phyloP scores from a whole-genome alignment of 2,888 invertebrate genomes.

The Drosophila sordidula region DNA sequence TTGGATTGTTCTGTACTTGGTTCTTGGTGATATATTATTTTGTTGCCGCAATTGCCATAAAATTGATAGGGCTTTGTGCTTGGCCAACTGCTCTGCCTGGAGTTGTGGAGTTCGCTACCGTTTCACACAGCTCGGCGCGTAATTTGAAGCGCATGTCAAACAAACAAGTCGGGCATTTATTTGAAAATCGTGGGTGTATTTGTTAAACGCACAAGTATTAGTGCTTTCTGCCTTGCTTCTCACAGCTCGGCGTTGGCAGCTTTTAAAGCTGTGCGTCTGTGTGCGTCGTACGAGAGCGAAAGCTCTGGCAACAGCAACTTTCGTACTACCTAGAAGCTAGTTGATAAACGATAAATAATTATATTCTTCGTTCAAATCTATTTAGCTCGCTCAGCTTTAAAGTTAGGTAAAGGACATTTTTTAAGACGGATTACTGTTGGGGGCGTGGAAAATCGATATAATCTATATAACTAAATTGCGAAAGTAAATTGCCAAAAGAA shows the following conservation, averaged over 20 bases:
- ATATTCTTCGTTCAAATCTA: too few relatives aligned
- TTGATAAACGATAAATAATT: not conserved
- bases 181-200: not conserved
- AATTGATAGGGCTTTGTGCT: constrained; percentile 8
- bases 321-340: not conserved
- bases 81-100: not conserved
- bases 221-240: not conserved
- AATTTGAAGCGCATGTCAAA: not conserved
- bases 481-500: too few relatives aligned
- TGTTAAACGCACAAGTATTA: not conserved
- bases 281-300: not conserved
- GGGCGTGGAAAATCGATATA: too few relatives aligned
- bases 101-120: not conserved
- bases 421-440: too few relatives aligned
- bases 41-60: constrained; percentile 26
- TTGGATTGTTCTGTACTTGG: constrained; percentile 47
- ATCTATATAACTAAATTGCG: too few relatives aligned
- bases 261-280: not conserved
- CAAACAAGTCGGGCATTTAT: not conserved
- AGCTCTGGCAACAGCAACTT: not conserved
- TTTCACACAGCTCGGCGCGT: too few relatives aligned
- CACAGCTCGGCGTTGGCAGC: not conserved
- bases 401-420: too few relatives aligned
- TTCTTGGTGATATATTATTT: constrained; percentile 27
- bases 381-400: too few relatives aligned